Conservation (phyloP, 2,888 invertebrate species). For the Poecilobothrus nobilitatus region DNA sequence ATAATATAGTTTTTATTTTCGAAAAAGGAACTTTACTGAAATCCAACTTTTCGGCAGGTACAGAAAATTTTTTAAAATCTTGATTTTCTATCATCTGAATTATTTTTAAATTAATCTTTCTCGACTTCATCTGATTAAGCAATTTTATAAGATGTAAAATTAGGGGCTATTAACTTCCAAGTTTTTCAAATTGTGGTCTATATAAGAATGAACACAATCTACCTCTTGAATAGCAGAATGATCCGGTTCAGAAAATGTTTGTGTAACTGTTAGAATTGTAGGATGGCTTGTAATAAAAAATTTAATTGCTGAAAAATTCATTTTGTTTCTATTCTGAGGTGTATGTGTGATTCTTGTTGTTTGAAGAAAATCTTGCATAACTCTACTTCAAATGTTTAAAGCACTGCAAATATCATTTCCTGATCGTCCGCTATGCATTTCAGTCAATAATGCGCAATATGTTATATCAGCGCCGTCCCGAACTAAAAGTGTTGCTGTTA, state of each 20-base stretch:
- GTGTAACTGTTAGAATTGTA: not conserved
- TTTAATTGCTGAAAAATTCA: not conserved
- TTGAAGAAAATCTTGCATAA: not conserved
- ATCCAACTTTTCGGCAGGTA: not conserved
- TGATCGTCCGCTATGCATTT: not conserved
- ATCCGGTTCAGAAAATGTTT: conserved; percentile 1
- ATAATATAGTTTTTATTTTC: not conserved
- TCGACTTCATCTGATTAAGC: not conserved
- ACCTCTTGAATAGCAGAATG: conserved; percentile 10
- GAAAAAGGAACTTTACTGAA: not conserved
- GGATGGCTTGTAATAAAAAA: not conserved
- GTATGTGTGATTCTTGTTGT: conserved; percentile 1
- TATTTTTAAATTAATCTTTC: not conserved
- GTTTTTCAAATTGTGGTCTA: conserved; percentile 2
- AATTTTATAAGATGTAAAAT: not conserved
- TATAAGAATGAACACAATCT: conserved; percentile 8
- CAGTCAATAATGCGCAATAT: conserved; percentile 2
- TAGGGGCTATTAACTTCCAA: conserved; percentile 6
- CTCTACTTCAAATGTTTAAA: not conserved
- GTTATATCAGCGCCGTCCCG: not conserved
- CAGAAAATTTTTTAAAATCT: not conserved
- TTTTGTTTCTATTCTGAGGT: conserved; percentile 10
- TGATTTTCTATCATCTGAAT: not conserved
- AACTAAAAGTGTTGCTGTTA: conserved; percentile 1
- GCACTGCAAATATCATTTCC: conserved; percentile 9